Evolutionary conservation across 2,797 vertebrate species (phyloP).

Genomic region (Poecile montanus): DNA sequence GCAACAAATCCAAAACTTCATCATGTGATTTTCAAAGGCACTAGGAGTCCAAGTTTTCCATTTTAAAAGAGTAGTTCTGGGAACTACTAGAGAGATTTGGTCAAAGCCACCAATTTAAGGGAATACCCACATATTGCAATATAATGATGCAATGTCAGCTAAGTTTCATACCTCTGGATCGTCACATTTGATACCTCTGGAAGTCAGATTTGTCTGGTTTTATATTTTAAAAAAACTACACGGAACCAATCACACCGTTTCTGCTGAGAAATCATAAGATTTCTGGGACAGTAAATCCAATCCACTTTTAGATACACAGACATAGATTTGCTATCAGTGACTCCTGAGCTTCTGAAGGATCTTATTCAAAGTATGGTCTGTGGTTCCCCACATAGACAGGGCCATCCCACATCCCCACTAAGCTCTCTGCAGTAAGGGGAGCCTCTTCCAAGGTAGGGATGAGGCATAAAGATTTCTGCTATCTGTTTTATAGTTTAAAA

Average conservation of each 20-base stretch:
- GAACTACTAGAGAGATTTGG: neutral
- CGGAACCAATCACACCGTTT: neutral
- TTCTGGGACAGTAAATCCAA: neutral
- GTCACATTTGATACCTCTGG: neutral
- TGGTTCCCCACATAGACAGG: rapidly evolving
- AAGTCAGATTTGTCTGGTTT: neutral
- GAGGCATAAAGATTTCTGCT: neutral
- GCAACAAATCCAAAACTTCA: neutral
- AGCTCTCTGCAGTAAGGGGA: neutral
- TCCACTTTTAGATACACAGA: neutral
- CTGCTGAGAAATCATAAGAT: neutral
- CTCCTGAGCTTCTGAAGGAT: neutral
- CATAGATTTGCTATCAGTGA: neutral
- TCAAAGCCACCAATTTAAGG: neutral
- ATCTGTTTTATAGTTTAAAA: neutral
- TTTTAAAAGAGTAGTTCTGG: neutral
- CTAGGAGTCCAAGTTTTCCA: neutral
- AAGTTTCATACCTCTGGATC: neutral
- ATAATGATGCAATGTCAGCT: neutral
- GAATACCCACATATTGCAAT: rapidly evolving
- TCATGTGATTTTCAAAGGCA: neutral
- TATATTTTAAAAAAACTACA: neutral
- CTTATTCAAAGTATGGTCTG: neutral
- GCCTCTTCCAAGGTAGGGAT: neutral
- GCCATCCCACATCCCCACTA: neutral